Base-by-base conservation (phyloP, 2,888 invertebrate species). In the Euproctis similis region DNA sequence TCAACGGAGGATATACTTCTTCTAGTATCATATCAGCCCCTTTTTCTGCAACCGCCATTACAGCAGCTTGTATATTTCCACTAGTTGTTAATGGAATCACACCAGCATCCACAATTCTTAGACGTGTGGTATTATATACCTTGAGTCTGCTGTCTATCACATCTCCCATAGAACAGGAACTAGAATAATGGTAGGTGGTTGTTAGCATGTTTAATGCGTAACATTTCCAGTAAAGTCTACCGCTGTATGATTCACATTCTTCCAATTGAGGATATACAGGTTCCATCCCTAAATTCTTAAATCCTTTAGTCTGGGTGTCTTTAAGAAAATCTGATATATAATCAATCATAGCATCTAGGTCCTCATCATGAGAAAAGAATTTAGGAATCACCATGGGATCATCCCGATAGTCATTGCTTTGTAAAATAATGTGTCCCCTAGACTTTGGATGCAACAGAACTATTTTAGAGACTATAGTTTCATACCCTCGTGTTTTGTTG, bases 31-130 rank as follows among this genome's bases (percentile, higher is more conserved):
- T 33, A 34, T 47, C 49, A 6, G 49, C 28, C 0, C 85, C 88
- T 47, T 87, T 89, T 48, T 89, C 89, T 0, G 82, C 89, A 5
- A 88, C 85, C 87, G 88, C 88, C 7, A 87, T 75, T 0, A 81
- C 72, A 0, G 87, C 85, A 1, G 88, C 88, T 36, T 87, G 85
- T 0, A 86, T 87, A 40, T 87, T 87, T 0, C 87, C 88, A 4
- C 86, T 85, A 0, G 80, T 70, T 0, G 87, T 81, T 10, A 64
- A 61, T 0, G 89, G 90, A 85, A 90, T 89, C 3, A 89, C 74
- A 39, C 88, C 88, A 1, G 88, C 87, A 42, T 90, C 90, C 0
- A 87, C 86, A 1, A 90, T 87, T 22, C 89, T 65, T 2, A 90
- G 55, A 5, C 81, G 66, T 33, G 75, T 67, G 1, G 88, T 67